Evolutionary conservation across 2,113 vertebrate species (phyloP), one percentile per base, ranked within the genome.

Genomic region (Misgurnus mizolepis): DNA sequence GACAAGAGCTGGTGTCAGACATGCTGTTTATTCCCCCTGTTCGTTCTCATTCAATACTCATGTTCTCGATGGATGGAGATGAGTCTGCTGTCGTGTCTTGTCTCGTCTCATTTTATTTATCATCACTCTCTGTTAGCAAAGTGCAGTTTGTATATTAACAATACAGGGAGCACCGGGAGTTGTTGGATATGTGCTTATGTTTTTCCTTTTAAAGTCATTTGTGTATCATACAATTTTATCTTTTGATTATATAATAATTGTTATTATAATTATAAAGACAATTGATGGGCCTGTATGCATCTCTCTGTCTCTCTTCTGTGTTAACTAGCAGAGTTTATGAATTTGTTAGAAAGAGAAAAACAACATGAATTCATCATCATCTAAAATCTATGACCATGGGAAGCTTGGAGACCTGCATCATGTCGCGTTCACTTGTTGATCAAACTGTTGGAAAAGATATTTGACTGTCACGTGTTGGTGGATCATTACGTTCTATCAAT

Each of bases 161-260:
- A 74, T 84, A 83, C 84, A 79, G 82, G 74, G 72, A 77, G 69
- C 69, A 67, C 81, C 80, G 84, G 60, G 74, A 83, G 80, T 71
- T 81, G 72, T 74, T 78, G 81, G 85, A 86, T 34, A 34, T 90
- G 90, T 93, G 86, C 86, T 89, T 90, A 86, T 90, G 86, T 89
- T 88, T 86, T 87, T 73, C 58, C 15, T 17, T 66, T 66, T 86
- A 88, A 91, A 90, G 90, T 91, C 90, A 89, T 93, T 88, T 91
- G 90, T 90, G 91, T 92, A 91, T 89, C 90, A 89, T 90, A 88
- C 85, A 79, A 85, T 86, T 88, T 86, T 85, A 89, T 91, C 87
- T 88, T 87, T 82, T 88, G 89, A 90, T 90, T 83, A 88, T 91
- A 70, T 89, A 86, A 87, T 91, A 88, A 89, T 90, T 88, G 88